These are phyloP conservation scores for Bagarius yarrelli DNA, from an alignment of 2,113 vertebrate species.

Conservation along the genomic window DNA sequence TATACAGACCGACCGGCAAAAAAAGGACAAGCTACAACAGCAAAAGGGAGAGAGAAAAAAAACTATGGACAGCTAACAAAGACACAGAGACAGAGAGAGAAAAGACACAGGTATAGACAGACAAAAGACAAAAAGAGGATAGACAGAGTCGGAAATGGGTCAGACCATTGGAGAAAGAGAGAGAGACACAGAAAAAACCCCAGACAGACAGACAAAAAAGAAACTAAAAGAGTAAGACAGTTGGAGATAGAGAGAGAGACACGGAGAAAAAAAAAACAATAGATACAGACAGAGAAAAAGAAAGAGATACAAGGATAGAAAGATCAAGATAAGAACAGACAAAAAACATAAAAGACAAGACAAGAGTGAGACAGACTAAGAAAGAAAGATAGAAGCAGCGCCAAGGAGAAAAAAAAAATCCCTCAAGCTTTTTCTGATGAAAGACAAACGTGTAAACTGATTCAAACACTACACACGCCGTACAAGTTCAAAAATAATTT, in stretches of 20 bases:
- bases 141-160: too few species aligned
- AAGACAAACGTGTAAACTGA: not conserved
- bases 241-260: not conserved
- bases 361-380: not conserved
- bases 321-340: not conserved
- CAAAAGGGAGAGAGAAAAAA: too few species aligned
- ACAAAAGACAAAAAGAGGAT: too few species aligned
- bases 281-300: not conserved
- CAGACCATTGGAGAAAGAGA: not conserved
- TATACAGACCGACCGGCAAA: too few species aligned
- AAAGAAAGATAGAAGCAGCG: not conserved
- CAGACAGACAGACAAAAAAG: not conserved
- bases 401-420: not conserved
- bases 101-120: too few species aligned
- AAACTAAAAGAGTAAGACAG: not conserved
- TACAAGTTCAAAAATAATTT: constrained; percentile 67
- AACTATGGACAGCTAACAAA: too few species aligned
- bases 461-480: not conserved
- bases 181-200: not conserved
- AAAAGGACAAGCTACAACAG: too few species aligned
- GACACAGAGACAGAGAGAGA: too few species aligned
- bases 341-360: not conserved
- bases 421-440: too few species aligned
- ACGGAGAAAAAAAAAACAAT: not conserved
- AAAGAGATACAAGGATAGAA: not conserved